Evolutionary conservation across 2,113 vertebrate genomes (phyloP).

Genomic region (Colossoma macropomum): DNA sequence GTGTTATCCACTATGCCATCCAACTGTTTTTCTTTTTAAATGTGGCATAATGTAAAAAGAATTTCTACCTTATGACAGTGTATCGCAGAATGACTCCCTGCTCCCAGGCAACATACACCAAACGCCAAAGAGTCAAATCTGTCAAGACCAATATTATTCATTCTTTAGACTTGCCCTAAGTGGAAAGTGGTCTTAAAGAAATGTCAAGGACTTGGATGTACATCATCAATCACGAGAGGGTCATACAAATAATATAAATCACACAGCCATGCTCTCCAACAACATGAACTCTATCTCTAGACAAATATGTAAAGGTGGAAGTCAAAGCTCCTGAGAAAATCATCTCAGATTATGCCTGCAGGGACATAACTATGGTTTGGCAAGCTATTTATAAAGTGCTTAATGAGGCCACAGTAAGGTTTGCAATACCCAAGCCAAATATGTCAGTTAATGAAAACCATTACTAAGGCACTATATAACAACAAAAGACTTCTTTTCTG

Average conservation of each 20-base stretch:
- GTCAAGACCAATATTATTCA: constrained; percentile 6
- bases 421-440: background rate
- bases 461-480: constrained; percentile 2
- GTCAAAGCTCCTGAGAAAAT: constrained; percentile 1
- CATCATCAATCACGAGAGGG: background rate
- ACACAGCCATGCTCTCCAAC: background rate
- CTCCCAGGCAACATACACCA: constrained; percentile 2
- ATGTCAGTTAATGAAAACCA: background rate
- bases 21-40: too few relatives aligned
- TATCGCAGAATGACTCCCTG: background rate
- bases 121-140: constrained; percentile 3
- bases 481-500: background rate
- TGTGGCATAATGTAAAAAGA: background rate
- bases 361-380: background rate
- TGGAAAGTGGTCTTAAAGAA: constrained; percentile 15
- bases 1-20: background rate
- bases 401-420: constrained; percentile 28
- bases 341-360: background rate
- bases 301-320: background rate
- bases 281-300: background rate
- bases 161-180: background rate
- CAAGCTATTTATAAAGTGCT: background rate
- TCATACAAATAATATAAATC: background rate
- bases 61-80: background rate
- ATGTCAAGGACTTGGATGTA: constrained; percentile 6